Percentiles rank a stretch among this genome's conserved stretches.
Conservation (phyloP, 2,113 vertebrate species). For the Hiodon tergisus region DNA sequence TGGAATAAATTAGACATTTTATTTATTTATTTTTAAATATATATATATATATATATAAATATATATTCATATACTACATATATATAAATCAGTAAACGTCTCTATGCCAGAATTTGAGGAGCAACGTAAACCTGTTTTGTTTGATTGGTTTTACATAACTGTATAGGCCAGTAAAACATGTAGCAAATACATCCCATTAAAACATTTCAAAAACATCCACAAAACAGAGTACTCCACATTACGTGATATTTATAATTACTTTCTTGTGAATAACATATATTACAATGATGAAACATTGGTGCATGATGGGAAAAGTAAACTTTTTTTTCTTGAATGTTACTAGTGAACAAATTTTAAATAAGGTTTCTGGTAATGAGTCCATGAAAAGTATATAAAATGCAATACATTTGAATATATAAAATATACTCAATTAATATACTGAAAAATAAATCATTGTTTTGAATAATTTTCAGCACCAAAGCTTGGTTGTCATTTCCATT, state of each 20-base stretch:
- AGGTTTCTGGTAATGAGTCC: neutral
- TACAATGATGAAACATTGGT: conserved; percentile 28
- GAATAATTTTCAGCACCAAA: conserved; percentile 10
- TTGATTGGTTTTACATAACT: conserved; percentile 31
- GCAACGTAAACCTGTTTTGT: conserved; percentile 40
- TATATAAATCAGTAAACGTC: conserved; percentile 44
- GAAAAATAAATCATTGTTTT: conserved; percentile 13
- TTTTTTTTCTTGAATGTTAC: neutral
- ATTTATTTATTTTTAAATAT: conserved; percentile 45
- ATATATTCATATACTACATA: neutral
- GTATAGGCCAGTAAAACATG: conserved; percentile 33
- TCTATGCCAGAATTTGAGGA: conserved; percentile 48
- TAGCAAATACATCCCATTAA: conserved; percentile 43
- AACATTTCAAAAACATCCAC: conserved; percentile 56
- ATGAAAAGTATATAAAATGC: conserved; percentile 1
- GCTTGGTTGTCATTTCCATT: neutral
- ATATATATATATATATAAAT: conserved; percentile 25
- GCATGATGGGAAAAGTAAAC: neutral
- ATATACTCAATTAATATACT: conserved; percentile 5
- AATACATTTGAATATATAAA: conserved; percentile 1
- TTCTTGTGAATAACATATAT: conserved; percentile 30
- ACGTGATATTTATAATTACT: conserved; percentile 44
- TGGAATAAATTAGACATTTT: conserved; percentile 48
- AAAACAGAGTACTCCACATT: conserved; percentile 51
- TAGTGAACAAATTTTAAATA: neutral